A percentile compares a stretch with the other conserved stretches of the same genome.
Conservation (phyloP, 2,888 invertebrate species). For the Anagyrus pseudococci region DNA sequence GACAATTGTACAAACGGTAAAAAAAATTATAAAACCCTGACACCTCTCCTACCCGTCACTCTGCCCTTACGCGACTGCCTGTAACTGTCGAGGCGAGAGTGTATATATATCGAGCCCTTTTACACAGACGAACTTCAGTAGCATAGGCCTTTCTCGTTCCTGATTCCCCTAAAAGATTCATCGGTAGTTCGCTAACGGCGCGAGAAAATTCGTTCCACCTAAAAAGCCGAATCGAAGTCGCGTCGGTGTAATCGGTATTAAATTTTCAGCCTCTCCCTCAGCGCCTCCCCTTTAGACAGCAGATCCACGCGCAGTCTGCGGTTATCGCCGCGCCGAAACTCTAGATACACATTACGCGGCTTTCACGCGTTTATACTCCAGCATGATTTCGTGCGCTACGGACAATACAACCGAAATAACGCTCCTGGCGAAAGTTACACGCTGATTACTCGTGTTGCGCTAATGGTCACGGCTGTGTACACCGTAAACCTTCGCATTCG, state of each 20-base stretch:
- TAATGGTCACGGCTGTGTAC: constrained; percentile 10
- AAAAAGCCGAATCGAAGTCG: constrained; percentile 18
- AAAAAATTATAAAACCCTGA: no score
- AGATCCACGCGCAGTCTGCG: constrained; percentile 41
- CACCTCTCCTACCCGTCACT: no score
- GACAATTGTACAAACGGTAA: no score
- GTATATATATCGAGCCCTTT: no score
- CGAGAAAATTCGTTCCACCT: neutral
- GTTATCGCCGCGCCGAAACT: neutral
- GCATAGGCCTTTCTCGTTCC: constrained; percentile 3
- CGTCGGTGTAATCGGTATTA: constrained; percentile 52
- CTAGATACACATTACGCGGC: neutral
- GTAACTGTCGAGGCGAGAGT: constrained; percentile 39
- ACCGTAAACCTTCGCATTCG: no score
- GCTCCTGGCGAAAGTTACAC: constrained; percentile 1
- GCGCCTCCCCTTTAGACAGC: no score
- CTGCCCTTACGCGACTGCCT: no score
- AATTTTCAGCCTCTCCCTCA: constrained; percentile 50
- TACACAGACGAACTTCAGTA: constrained; percentile 17
- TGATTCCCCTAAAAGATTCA: constrained; percentile 29
- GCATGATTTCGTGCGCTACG: neutral
- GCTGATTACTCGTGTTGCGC: constrained; percentile 9
- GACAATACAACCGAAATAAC: constrained; percentile 6
- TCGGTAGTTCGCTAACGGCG: constrained; percentile 23
- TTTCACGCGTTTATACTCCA: constrained; percentile 13